A percentile compares a stretch with the other conserved stretches of the same genome.
Conservation (phyloP, 2,113 vertebrate species). For the Plecturocebus donacophilus region DNA sequence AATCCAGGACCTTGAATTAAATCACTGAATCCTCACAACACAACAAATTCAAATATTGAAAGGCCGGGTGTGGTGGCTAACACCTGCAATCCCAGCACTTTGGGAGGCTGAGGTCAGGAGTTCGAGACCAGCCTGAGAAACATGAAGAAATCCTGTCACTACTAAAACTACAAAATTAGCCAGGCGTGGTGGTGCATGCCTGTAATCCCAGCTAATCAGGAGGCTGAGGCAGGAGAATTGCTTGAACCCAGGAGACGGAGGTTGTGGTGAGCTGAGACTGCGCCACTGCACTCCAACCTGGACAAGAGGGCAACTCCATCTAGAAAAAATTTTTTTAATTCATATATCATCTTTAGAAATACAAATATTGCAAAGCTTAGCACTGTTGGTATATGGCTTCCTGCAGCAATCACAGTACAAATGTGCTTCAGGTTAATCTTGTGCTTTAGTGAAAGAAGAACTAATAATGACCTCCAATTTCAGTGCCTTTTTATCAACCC, state of each 20-base stretch:
- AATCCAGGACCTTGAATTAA: not conserved
- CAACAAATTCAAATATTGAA: too few relatives aligned
- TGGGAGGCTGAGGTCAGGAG: not conserved
- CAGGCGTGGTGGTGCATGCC: not conserved
- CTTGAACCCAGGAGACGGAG: too few relatives aligned
- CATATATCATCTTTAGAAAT: conserved; percentile 23
- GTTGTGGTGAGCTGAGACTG: too few relatives aligned
- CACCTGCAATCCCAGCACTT: too few relatives aligned
- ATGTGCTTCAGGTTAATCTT: not conserved
- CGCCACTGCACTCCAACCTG: too few relatives aligned
- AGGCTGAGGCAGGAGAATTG: not conserved
- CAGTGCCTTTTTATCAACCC: conserved; percentile 4
- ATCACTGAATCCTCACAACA: not conserved
- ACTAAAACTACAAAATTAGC: not conserved
- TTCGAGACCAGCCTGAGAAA: not conserved
- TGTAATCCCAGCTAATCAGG: not conserved
- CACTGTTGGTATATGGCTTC: not conserved
- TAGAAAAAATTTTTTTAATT: not conserved
- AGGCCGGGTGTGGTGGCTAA: too few relatives aligned
- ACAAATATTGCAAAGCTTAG: not conserved
- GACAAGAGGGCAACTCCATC: not conserved
- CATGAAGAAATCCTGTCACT: not conserved
- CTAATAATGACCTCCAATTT: not conserved
- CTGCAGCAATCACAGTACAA: not conserved
- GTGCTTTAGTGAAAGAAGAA: not conserved